phyloP scores from a whole-genome alignment of 37 sponge, comb jelly and placozoan species.

The Spongia lamella region DNA sequence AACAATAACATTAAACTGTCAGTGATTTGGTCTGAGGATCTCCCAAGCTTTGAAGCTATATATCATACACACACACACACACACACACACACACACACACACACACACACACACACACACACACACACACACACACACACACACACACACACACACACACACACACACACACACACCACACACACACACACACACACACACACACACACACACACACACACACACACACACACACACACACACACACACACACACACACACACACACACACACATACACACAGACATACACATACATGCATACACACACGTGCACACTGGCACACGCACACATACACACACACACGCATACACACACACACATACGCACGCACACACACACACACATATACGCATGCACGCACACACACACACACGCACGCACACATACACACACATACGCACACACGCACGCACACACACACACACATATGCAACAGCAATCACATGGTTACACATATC shows the following conservation, averaged over 20 bases:
- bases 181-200: slow-evolving; percentile 8
- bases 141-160: slow-evolving; percentile 17
- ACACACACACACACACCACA: slow-evolving; percentile 8
- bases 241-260: slow-evolving; percentile 19
- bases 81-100: slow-evolving; percentile 9
- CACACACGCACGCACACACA: slow-evolving; percentile 21
- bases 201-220: slow-evolving; percentile 13
- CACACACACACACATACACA: slow-evolving; percentile 10
- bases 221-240: slow-evolving; percentile 23
- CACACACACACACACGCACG: slow-evolving; percentile 1
- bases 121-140: slow-evolving; percentile 26
- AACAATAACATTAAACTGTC: neutral
- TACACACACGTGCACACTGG: neutral
- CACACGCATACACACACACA: slow-evolving; percentile 18
- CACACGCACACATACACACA: neutral
- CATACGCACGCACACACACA: slow-evolving; percentile 17
- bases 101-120: slow-evolving; percentile 19
- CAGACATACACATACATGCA: neutral
- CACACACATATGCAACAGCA: neutral
- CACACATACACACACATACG: slow-evolving; percentile 5
- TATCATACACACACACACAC: slow-evolving; percentile 4
- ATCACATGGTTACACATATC: slow-evolving; percentile 21
- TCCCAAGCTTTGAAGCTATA: neutral
- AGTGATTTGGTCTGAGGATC: neutral
- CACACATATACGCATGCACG: slow-evolving; percentile 12